Evolutionary conservation across 2,797 vertebrate species (phyloP).

Genomic region (Protonibea diacanthus): DNA sequence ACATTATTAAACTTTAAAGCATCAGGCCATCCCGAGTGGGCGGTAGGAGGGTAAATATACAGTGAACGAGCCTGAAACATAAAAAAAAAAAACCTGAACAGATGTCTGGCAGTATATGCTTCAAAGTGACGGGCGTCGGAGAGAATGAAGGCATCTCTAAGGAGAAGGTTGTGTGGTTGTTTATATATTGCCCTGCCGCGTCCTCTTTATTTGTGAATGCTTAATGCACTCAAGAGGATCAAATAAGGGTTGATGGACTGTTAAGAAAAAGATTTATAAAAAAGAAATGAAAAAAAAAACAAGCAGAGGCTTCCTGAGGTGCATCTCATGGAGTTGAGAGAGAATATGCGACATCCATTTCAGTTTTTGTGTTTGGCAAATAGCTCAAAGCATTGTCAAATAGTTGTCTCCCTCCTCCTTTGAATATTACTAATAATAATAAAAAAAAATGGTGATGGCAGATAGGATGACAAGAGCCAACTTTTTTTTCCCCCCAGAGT

Average conservation of each 20-base stretch:
- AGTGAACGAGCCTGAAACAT: slow-evolving; percentile 44
- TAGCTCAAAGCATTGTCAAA: slow-evolving; percentile 72
- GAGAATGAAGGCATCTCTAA: slow-evolving; percentile 53
- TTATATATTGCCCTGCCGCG: slow-evolving; percentile 46
- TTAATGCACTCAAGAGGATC: slow-evolving; percentile 65
- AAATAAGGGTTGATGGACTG: slow-evolving; percentile 68
- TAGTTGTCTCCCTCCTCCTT: slow-evolving; percentile 42
- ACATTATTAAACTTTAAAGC: slow-evolving; percentile 45
- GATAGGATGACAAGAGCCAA: slow-evolving; percentile 66
- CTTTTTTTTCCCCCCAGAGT: slow-evolving; percentile 27
- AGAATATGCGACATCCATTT: slow-evolving; percentile 58
- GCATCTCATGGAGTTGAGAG: slow-evolving; percentile 38
- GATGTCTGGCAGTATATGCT: slow-evolving; percentile 44
- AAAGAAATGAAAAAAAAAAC: background rate
- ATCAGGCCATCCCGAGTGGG: slow-evolving; percentile 42
- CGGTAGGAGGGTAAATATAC: slow-evolving; percentile 51
- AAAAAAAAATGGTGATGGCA: slow-evolving; percentile 68
- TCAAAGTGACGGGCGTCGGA: slow-evolving; percentile 52
- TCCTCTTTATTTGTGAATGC: slow-evolving; percentile 65
- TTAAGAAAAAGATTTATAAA: slow-evolving; percentile 24
- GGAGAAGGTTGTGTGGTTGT: slow-evolving; percentile 48
- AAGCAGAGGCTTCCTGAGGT: slow-evolving; percentile 36
- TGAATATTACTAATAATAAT: slow-evolving; percentile 75
- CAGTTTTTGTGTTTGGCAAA: slow-evolving; percentile 58
- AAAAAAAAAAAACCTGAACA: slow-evolving; percentile 50